phyloP scores from a whole-genome alignment of 2,888 invertebrate genomes.

The Micoletzkya japonica region DNA sequence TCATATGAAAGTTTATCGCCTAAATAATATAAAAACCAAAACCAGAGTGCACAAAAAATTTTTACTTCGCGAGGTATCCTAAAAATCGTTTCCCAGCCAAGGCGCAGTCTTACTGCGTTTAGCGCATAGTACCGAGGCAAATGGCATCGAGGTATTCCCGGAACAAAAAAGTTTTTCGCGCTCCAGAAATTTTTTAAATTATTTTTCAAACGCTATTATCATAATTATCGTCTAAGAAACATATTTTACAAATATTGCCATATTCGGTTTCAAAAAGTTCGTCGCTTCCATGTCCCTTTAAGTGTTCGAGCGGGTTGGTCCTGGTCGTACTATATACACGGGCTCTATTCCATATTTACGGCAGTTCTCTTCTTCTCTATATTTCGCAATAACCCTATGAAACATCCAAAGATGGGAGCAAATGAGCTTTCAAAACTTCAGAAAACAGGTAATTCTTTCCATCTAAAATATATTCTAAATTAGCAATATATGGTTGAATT shows the following conservation, averaged over 20 bases:
- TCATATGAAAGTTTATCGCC: too few relatives aligned
- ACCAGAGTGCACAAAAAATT: too few relatives aligned
- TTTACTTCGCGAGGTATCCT: too few relatives aligned
- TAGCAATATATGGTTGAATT: background rate
- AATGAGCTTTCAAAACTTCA: conserved; percentile 28
- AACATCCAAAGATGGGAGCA: conserved; percentile 36
- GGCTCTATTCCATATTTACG: conserved; percentile 30
- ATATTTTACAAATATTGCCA: background rate
- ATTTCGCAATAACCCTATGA: conserved; percentile 42
- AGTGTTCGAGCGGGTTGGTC: conserved; percentile 42
- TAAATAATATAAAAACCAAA: too few relatives aligned
- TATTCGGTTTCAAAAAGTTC: background rate
- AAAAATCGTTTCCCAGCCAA: too few relatives aligned
- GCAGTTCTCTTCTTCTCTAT: conserved; percentile 35
- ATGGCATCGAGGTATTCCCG: too few relatives aligned
- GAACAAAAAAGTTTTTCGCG: too few relatives aligned
- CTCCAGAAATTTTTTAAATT: too few relatives aligned
- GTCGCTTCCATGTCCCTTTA: background rate
- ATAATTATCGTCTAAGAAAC: too few relatives aligned
- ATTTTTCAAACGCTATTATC: too few relatives aligned
- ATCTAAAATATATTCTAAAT: background rate
- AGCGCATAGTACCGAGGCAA: too few relatives aligned
- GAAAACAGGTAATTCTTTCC: background rate
- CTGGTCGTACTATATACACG: conserved; percentile 41
- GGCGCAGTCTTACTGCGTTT: too few relatives aligned